phyloP scores from a whole-genome alignment of 1,140 invertebrate genomes.

The Tachypleus tridentatus region DNA sequence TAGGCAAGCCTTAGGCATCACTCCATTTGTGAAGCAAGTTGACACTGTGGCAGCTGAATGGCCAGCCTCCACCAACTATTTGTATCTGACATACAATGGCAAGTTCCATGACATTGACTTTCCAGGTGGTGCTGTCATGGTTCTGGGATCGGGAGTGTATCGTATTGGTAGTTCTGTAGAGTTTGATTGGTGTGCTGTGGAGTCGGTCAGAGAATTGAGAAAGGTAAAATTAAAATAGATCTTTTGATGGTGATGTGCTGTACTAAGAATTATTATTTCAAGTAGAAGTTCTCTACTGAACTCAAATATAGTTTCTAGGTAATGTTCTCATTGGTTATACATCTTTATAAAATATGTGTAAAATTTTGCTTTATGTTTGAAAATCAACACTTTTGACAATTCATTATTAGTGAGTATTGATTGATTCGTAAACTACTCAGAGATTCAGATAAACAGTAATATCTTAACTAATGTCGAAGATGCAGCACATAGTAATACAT shows the following conservation, averaged over 20 bases:
- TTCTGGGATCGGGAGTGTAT: slow-evolving; percentile 87
- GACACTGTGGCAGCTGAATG: slow-evolving; percentile 99
- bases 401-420: too few relatives aligned
- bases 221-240: slow-evolving; percentile 46
- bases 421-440: too few relatives aligned
- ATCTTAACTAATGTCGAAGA: too few relatives aligned
- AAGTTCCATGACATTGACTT: slow-evolving; percentile 73
- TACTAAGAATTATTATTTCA: slow-evolving; percentile 32
- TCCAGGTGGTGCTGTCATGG: slow-evolving; percentile 38
- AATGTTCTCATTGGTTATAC: background rate
- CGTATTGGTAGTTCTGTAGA: slow-evolving; percentile 98
- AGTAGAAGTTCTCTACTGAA: background rate
- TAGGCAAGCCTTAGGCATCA: slow-evolving; percentile 39
- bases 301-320: background rate
- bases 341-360: background rate
- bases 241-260: slow-evolving; percentile 15
- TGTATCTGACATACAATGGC: slow-evolving; percentile 95
- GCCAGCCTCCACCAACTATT: slow-evolving; percentile 95
- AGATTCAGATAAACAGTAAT: too few relatives aligned
- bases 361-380: slow-evolving; percentile 10
- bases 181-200: slow-evolving; percentile 99
- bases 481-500: too few relatives aligned
- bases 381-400: background rate
- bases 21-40: slow-evolving; percentile 91
- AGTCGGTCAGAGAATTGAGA: slow-evolving; percentile 81